phyloP scores from a whole-genome alignment of 2,113 vertebrate genomes.

The Thamnaconus septentrionalis region DNA sequence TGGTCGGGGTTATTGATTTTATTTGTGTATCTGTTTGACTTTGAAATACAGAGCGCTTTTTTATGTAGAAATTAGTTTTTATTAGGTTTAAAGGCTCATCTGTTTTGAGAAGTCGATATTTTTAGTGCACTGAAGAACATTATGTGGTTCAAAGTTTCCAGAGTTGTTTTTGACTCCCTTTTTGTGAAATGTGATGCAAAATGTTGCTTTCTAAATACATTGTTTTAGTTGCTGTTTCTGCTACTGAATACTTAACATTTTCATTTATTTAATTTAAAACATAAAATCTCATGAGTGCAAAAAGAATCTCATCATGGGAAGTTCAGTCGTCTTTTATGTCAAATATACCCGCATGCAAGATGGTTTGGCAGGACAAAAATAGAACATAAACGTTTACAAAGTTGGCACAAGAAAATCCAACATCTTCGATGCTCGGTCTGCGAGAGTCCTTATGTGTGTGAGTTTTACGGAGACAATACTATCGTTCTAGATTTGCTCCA shows the following conservation, averaged over 20 bases:
- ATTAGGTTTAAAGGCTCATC: slow-evolving; percentile 71
- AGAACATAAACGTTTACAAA: too few relatives aligned
- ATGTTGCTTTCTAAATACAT: background rate
- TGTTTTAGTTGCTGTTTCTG: background rate
- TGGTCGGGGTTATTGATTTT: slow-evolving; percentile 63
- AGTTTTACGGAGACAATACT: background rate
- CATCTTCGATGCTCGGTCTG: background rate
- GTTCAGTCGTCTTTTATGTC: too few relatives aligned
- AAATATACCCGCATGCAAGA: too few relatives aligned
- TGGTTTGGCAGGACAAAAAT: too few relatives aligned
- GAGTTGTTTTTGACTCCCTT: background rate
- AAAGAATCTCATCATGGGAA: too few relatives aligned
- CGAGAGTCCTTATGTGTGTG: background rate
- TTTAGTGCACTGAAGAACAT: slow-evolving; percentile 14
- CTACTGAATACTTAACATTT: too few relatives aligned
- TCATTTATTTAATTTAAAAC: too few relatives aligned
- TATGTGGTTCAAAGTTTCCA: background rate
- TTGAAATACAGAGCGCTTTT: slow-evolving; percentile 54
- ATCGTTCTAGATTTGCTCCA: background rate
- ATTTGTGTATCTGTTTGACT: slow-evolving; percentile 66
- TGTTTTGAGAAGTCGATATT: slow-evolving; percentile 50
- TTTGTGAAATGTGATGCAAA: background rate
- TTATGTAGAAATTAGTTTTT: slow-evolving; percentile 63
- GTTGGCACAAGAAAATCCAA: too few relatives aligned
- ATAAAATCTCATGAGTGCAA: too few relatives aligned